Evolutionary conservation across 2,797 vertebrate genomes (phyloP).

Genomic region (Ispidina lecontei): DNA sequence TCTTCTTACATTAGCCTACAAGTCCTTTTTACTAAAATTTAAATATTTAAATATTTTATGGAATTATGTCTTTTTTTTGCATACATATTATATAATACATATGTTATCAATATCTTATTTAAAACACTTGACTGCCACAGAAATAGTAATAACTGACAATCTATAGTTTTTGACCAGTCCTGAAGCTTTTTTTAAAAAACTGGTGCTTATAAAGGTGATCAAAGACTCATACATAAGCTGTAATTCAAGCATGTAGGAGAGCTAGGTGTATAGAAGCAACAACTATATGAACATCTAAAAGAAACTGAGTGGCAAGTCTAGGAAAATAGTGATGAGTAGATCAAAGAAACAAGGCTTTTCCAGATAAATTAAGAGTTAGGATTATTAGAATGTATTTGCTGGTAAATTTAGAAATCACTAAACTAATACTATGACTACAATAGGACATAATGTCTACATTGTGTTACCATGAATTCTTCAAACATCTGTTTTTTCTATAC

Average conservation of each 20-base stretch:
- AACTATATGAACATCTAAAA: background rate
- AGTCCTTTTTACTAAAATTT: background rate
- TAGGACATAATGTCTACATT: background rate
- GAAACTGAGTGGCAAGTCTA: background rate
- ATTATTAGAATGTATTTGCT: background rate
- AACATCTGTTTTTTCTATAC: background rate
- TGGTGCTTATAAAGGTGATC: background rate
- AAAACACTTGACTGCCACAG: background rate
- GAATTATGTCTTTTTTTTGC: background rate
- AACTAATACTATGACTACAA: background rate
- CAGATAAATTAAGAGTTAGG: background rate
- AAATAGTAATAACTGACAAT: background rate
- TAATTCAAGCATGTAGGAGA: background rate
- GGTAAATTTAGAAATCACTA: background rate
- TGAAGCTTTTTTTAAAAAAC: background rate
- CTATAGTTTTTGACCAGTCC: background rate
- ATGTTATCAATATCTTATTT: background rate
- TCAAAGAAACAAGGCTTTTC: background rate
- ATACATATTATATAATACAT: background rate
- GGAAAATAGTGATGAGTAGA: background rate
- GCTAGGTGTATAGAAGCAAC: background rate
- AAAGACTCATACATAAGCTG: background rate
- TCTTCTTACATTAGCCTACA: background rate
- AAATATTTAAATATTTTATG: background rate
- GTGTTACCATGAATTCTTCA: background rate